These are phyloP conservation scores for Nothobranchius kuhntae DNA, from an alignment of 2,113 vertebrate species.

Conservation along the genomic window DNA sequence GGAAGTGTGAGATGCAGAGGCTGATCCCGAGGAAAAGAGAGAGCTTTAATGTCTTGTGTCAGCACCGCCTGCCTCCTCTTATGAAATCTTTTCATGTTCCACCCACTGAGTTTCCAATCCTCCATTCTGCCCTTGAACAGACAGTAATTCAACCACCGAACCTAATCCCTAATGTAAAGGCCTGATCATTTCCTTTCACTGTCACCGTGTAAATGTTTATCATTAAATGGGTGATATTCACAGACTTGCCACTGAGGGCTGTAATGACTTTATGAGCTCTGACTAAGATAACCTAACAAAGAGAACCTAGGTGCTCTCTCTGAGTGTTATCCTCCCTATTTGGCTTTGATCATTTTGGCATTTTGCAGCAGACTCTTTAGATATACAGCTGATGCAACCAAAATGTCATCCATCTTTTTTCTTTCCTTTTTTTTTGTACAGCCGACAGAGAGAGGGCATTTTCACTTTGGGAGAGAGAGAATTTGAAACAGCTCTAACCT, in stretches of 20 bases:
- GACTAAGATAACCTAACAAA: constrained; percentile 64
- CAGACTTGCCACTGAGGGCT: constrained; percentile 51
- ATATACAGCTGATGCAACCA: constrained; percentile 74
- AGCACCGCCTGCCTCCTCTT: constrained; percentile 73
- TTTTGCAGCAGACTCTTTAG: constrained; percentile 70
- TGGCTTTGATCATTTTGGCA: constrained; percentile 73
- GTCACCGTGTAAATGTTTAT: constrained; percentile 66
- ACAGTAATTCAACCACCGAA: constrained; percentile 55
- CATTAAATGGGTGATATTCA: constrained; percentile 58
- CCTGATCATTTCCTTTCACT: constrained; percentile 59
- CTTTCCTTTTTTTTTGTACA: constrained; percentile 21
- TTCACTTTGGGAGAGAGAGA: constrained; percentile 56
- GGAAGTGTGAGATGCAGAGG: constrained; percentile 40
- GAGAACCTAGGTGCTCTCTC: constrained; percentile 46
- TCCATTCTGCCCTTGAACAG: constrained; percentile 61
- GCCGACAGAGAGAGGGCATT: constrained; percentile 66
- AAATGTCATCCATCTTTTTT: constrained; percentile 68
- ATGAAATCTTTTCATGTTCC: constrained; percentile 69
- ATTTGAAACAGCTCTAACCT: constrained; percentile 74
- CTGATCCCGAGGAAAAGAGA: constrained; percentile 34
- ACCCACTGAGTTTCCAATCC: constrained; percentile 67
- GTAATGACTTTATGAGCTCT: constrained; percentile 62
- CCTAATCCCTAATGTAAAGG: constrained; percentile 66
- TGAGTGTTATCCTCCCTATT: constrained; percentile 61
- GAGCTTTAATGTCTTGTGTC: constrained; percentile 67